These are phyloP conservation scores for Sebastes nivosus DNA, from an alignment of 2,797 vertebrate species.

Conservation along the genomic window DNA sequence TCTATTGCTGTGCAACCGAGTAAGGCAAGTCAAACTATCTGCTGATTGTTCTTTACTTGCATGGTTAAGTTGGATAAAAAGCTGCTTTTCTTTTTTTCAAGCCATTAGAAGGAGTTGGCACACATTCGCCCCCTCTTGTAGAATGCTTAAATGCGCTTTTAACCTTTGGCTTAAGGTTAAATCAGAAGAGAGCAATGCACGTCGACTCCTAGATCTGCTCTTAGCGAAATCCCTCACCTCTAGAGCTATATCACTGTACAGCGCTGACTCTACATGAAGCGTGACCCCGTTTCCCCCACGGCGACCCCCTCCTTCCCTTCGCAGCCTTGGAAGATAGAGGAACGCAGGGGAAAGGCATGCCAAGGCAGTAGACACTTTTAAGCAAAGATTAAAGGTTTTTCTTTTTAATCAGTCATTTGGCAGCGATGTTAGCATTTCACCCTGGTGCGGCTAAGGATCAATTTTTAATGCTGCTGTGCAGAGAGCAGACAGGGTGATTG, in stretches of 20 bases:
- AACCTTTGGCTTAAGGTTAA: constrained; percentile 75
- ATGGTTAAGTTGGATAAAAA: constrained; percentile 27
- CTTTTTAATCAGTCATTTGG: constrained; percentile 89
- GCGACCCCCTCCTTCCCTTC: constrained; percentile 68
- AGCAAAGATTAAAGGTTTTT: constrained; percentile 89
- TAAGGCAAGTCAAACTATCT: constrained; percentile 20
- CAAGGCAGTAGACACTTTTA: constrained; percentile 87
- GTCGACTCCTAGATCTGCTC: constrained; percentile 74
- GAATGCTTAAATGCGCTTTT: constrained; percentile 67
- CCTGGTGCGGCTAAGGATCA: constrained; percentile 82
- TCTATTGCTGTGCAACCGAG: neutral
- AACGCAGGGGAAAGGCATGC: constrained; percentile 79
- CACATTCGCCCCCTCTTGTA: constrained; percentile 45
- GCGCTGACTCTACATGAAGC: constrained; percentile 74
- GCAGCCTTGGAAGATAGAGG: constrained; percentile 79
- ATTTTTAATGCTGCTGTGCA: constrained; percentile 87
- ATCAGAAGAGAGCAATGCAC: constrained; percentile 66
- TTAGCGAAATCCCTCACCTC: constrained; percentile 78
- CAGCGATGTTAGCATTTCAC: constrained; percentile 86
- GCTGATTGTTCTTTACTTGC: constrained; percentile 25
- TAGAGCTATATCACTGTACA: constrained; percentile 68
- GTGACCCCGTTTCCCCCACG: constrained; percentile 77
- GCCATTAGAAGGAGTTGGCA: constrained; percentile 51
- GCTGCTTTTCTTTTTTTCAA: constrained; percentile 18
- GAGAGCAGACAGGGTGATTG: constrained; percentile 83